These are phyloP conservation scores for Lutraria rhynchaena DNA, from an alignment of 1,140 invertebrate species.

Conservation along the genomic window DNA sequence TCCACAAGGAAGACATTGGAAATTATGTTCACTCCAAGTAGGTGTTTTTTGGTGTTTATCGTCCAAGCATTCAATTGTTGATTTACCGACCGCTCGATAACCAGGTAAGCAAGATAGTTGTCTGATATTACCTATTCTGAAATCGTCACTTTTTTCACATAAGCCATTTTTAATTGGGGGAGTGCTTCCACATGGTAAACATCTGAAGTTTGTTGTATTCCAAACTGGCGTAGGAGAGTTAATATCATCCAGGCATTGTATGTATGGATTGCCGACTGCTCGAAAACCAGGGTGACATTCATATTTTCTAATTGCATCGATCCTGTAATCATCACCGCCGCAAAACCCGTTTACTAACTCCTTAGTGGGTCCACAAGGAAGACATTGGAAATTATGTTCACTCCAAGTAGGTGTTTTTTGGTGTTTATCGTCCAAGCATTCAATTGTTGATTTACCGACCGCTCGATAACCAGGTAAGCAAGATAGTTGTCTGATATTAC, in stretches of 20 bases:
- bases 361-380: constrained; percentile 28
- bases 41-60: not conserved
- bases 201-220: constrained; percentile 19
- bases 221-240: constrained; percentile 11
- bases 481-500: not conserved
- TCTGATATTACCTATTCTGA: constrained; percentile 14
- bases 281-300: constrained; percentile 18
- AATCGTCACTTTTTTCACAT: constrained; percentile 21
- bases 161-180: constrained; percentile 29
- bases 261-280: constrained; percentile 11
- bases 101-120: constrained; percentile 9
- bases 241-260: constrained; percentile 15
- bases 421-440: not conserved
- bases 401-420: constrained; percentile 26
- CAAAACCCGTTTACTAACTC: constrained; percentile 25
- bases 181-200: constrained; percentile 29
- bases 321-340: constrained; percentile 19
- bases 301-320: constrained; percentile 28
- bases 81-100: constrained; percentile 9
- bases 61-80: constrained; percentile 19
- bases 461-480: constrained; percentile 26
- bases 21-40: constrained; percentile 17
- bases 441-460: constrained; percentile 20
- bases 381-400: constrained; percentile 16
- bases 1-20: constrained; percentile 48